Percentiles rank a stretch among this genome's conserved stretches.
Evolutionary conservation across 1,140 invertebrate species (phyloP).

Genomic region (Physella acuta): DNA sequence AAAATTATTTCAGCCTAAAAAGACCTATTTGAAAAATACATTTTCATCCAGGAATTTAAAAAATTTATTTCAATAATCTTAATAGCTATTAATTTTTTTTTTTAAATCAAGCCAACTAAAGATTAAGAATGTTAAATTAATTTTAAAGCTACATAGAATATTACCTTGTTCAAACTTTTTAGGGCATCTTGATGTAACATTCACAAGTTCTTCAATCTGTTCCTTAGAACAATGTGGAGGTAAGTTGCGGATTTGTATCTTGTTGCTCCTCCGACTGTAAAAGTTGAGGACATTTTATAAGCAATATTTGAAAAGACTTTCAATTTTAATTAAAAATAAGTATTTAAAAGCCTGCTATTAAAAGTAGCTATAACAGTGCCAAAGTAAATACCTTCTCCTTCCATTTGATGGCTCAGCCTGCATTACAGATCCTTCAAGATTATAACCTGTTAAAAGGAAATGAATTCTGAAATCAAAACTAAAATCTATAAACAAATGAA

Average conservation of each 20-base stretch:
- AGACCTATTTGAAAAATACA: too few relatives aligned
- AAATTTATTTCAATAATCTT: too few relatives aligned
- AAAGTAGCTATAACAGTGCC: background rate
- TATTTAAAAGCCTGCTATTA: background rate
- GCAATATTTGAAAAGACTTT: too few relatives aligned
- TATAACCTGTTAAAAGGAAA: too few relatives aligned
- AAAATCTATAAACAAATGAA: too few relatives aligned
- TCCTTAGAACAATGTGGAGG: conserved; percentile 11
- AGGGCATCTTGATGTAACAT: conserved; percentile 7
- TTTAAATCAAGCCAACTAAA: too few relatives aligned
- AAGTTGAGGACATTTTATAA: background rate
- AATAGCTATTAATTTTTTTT: too few relatives aligned
- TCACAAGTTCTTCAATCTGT: conserved; percentile 24
- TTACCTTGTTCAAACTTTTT: conserved; percentile 28
- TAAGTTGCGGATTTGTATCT: conserved; percentile 19
- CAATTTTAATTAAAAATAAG: background rate
- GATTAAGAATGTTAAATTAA: too few relatives aligned
- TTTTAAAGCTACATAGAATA: too few relatives aligned
- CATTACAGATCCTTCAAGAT: conserved; percentile 17
- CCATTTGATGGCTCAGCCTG: conserved; percentile 25
- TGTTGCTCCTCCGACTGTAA: conserved; percentile 15
- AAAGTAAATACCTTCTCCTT: conserved; percentile 14
- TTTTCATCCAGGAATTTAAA: too few relatives aligned
- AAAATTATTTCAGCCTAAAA: too few relatives aligned
- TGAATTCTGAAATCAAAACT: too few relatives aligned